Evolutionary conservation across 2,797 vertebrate species (phyloP).

Genomic region (Allobates femoralis): DNA sequence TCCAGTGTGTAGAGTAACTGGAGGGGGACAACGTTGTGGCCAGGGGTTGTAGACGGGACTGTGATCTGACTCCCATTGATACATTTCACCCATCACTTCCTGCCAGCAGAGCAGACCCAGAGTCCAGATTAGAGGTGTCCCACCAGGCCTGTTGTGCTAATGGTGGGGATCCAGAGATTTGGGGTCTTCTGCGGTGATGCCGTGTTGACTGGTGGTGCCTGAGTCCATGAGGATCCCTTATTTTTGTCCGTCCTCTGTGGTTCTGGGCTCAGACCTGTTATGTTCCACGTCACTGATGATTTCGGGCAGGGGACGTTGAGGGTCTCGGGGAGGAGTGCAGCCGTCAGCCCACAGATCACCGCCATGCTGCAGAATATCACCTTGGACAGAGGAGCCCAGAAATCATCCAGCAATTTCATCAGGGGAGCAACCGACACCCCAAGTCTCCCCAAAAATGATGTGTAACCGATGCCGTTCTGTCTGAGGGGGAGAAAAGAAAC

Average conservation of each 20-base stretch:
- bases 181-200: too few relatives aligned
- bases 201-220: too few relatives aligned
- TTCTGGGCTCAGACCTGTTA: conserved; percentile 5
- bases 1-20: too few relatives aligned
- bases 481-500: conserved; percentile 69
- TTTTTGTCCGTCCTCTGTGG: not conserved
- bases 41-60: too few relatives aligned
- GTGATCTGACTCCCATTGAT: too few relatives aligned
- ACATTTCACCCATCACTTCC: too few relatives aligned
- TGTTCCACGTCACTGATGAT: conserved; percentile 85
- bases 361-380: conserved; percentile 73
- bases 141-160: too few relatives aligned
- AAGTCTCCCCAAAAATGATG: conserved; percentile 78
- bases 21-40: too few relatives aligned
- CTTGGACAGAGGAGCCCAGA: conserved; percentile 83
- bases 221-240: not conserved
- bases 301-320: conserved; percentile 79
- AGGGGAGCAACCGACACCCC: conserved; percentile 87
- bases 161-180: too few relatives aligned
- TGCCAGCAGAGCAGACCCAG: too few relatives aligned
- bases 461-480: conserved; percentile 89
- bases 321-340: conserved; percentile 82
- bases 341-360: conserved; percentile 71
- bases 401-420: conserved; percentile 81
- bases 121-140: too few relatives aligned